phyloP scores from a whole-genome alignment of 1,140 invertebrate genomes.

The Platorchestia sp. region DNA sequence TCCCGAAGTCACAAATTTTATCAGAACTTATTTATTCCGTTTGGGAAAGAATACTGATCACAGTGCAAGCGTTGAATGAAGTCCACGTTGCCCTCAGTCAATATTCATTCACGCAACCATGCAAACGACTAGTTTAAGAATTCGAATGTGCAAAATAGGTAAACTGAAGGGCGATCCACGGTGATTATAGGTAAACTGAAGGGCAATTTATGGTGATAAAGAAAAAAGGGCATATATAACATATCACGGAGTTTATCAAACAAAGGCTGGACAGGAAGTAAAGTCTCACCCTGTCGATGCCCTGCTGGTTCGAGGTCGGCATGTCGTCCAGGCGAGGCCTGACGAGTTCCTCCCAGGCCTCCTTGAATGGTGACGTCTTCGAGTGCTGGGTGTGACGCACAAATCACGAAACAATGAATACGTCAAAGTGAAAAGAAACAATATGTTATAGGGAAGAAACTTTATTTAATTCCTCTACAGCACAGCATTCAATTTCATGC shows the following conservation, averaged over 20 bases:
- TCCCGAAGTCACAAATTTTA: background rate
- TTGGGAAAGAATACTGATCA: background rate
- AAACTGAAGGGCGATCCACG: too few species aligned
- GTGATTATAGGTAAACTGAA: too few species aligned
- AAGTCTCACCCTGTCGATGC: conserved; percentile 59
- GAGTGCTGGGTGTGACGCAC: conserved; percentile 38
- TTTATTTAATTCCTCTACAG: too few species aligned
- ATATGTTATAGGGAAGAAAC: too few species aligned
- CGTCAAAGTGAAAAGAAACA: too few species aligned
- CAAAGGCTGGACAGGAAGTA: background rate
- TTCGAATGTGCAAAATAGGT: too few species aligned
- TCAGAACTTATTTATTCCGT: background rate
- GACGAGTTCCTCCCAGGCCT: conserved; percentile 60
- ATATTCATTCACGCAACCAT: too few species aligned
- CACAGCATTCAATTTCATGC: too few species aligned
- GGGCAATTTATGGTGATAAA: too few species aligned
- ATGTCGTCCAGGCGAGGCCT: conserved; percentile 47
- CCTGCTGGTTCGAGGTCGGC: background rate
- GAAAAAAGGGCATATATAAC: too few species aligned
- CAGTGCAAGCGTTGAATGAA: background rate
- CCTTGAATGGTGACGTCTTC: conserved; percentile 49
- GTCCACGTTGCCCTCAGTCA: background rate
- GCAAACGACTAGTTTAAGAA: too few species aligned
- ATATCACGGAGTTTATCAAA: background rate
- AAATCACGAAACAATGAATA: background rate